Evolutionary conservation across 1,140 invertebrate genomes (phyloP), one percentile per base, ranked within the genome.

Genomic region (Cherax quadricarinatus): DNA sequence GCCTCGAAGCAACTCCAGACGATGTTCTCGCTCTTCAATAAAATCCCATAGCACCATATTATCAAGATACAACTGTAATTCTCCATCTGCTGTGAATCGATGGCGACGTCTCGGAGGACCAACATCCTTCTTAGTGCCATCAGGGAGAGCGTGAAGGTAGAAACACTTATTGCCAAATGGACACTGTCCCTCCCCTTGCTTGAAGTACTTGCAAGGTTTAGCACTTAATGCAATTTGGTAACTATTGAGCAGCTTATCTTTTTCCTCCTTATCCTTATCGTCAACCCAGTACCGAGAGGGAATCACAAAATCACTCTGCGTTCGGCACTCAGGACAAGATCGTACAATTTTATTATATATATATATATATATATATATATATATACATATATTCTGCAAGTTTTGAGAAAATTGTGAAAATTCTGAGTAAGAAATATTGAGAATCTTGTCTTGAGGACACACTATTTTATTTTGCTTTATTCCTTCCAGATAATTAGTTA

Each of bases 131-230:
- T 96, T 96, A 21, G 96, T 97, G 12, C 98, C 98, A 95, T 98
- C 97, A 5, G 97, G 96, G 93, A 97, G 95, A 78, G 97, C 97
- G 95, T 98, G 98, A 79, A 97, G 96, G 94, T 99, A 99, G 94
- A 99, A 99, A 94, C 98, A 99, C 94, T 98, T 98, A 94, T 98
- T 98, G 62, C 98, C 98, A 95, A 99, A 99, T 10, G 98, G 98
- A 96, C 98, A 99, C 94, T 97, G 97, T 24, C 97, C 97, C 92
- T 96, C 95, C 6, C 97, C 97, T 95, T 96, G 96, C 89, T 97
- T 97, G 94, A 98, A 98, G 95, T 98, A 98, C 94, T 98, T 98
- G 95, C 98, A 99, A 93, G 97, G 96, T 95, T 98, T 98, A 93
- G 95, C 95, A 94, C 97, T 96, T 91, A 98, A 95, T 79, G 97